Evolutionary conservation across 2,888 invertebrate genomes (phyloP).

Genomic region (Hypolimnas misippus): DNA sequence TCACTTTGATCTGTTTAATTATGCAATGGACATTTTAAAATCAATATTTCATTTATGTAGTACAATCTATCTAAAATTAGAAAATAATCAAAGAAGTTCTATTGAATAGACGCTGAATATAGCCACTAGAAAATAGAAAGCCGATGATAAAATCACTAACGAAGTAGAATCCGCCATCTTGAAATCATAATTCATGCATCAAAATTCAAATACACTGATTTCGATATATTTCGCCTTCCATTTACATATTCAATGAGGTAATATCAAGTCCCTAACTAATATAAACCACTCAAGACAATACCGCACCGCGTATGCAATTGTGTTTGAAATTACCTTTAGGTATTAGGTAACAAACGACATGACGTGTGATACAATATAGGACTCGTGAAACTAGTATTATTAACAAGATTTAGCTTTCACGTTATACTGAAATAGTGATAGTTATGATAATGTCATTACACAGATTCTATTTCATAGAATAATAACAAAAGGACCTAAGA

Average conservation of each 20-base stretch:
- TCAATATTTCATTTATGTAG: too few relatives aligned
- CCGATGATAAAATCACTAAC: not conserved
- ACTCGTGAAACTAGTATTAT: not conserved
- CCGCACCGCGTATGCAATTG: constrained; percentile 15
- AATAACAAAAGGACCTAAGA: too few relatives aligned
- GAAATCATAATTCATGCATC: not conserved
- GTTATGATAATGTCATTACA: too few relatives aligned
- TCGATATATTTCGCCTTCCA: constrained; percentile 16
- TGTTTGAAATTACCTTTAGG: constrained; percentile 21
- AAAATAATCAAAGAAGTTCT: too few relatives aligned
- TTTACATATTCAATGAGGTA: constrained; percentile 26
- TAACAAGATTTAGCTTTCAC: not conserved
- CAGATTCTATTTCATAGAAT: too few relatives aligned
- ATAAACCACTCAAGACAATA: constrained; percentile 29
- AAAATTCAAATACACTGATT: not conserved
- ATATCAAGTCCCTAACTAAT: constrained; percentile 22
- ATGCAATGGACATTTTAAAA: too few relatives aligned
- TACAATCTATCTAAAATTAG: too few relatives aligned
- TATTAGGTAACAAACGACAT: constrained; percentile 9
- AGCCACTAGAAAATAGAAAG: not conserved
- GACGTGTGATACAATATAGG: constrained; percentile 1
- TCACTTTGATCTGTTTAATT: too few relatives aligned
- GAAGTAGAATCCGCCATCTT: not conserved
- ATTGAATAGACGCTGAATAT: too few relatives aligned
- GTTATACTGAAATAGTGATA: not conserved